Evolutionary conservation across 2,113 vertebrate species (phyloP).

Genomic region (Puma concolor): DNA sequence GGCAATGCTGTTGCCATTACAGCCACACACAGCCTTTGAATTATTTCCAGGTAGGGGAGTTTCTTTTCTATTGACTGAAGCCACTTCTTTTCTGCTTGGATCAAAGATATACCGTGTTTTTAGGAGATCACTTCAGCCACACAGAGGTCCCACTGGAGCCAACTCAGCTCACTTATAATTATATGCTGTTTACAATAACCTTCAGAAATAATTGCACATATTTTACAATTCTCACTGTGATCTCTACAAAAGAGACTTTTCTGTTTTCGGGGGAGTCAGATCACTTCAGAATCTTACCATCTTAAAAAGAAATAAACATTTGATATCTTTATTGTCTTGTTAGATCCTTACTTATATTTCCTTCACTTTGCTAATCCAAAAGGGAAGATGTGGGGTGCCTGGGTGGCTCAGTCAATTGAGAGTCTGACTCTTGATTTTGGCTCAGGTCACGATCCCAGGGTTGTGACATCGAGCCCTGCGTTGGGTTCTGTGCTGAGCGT

Average conservation of each 20-base stretch:
- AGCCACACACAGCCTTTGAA: neutral
- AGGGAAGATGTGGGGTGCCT: neutral
- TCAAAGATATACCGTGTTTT: neutral
- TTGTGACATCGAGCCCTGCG: too few relatives aligned
- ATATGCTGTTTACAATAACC: neutral
- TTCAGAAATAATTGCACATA: neutral
- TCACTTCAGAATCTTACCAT: neutral
- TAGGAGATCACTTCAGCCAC: neutral
- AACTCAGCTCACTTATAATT: neutral
- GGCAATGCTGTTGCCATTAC: accelerated
- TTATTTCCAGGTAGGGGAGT: neutral
- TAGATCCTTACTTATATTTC: neutral
- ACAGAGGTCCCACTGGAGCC: neutral
- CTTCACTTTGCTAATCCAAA: neutral
- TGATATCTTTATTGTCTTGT: neutral
- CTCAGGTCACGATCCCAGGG: too few relatives aligned
- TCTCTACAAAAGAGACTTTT: neutral
- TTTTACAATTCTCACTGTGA: neutral
- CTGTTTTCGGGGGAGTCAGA: neutral
- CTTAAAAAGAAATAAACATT: neutral
- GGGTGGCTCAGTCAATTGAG: too few relatives aligned
- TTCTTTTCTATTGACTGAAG: neutral
- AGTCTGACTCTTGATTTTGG: too few relatives aligned
- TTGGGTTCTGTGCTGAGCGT: too few relatives aligned
- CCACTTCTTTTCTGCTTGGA: neutral